These are phyloP conservation scores for Zaprionus lineosus DNA, from an alignment of 2,888 invertebrate species.

Conservation along the genomic window DNA sequence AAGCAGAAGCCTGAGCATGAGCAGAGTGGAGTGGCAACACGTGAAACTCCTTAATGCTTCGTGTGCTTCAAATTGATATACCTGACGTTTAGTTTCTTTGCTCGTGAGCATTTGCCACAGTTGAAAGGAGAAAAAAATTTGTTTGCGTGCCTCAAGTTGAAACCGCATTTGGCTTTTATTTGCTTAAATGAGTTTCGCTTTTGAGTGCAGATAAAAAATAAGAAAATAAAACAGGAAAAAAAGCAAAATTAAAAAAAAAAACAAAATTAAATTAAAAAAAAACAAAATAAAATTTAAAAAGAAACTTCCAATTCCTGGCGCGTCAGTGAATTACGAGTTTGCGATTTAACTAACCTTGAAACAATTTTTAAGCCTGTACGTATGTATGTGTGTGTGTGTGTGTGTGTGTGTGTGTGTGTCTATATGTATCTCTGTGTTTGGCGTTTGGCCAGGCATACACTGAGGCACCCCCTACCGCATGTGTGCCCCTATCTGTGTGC, in stretches of 20 bases:
- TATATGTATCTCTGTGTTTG: background rate
- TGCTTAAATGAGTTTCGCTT: constrained; percentile 59
- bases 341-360: constrained; percentile 56
- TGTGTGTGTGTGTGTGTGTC: no score
- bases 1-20: no score
- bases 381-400: no score
- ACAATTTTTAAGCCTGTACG: no score
- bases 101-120: no score
- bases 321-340: constrained; percentile 55
- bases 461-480: background rate
- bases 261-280: background rate
- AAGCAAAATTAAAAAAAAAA: background rate
- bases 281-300: constrained; percentile 8
- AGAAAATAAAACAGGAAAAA: background rate
- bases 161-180: constrained; percentile 44
- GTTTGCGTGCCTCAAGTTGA: constrained; percentile 23
- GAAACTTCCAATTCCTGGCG: constrained; percentile 52
- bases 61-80: no score
- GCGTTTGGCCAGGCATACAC: constrained; percentile 31
- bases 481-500: background rate
- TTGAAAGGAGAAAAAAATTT: constrained; percentile 1
- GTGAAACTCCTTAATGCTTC: no score
- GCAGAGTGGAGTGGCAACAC: no score
- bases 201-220: constrained; percentile 34
- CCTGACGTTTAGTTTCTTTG: no score